Base-by-base conservation (phyloP, 2,888 invertebrate genomes). In the Apamea anceps region DNA sequence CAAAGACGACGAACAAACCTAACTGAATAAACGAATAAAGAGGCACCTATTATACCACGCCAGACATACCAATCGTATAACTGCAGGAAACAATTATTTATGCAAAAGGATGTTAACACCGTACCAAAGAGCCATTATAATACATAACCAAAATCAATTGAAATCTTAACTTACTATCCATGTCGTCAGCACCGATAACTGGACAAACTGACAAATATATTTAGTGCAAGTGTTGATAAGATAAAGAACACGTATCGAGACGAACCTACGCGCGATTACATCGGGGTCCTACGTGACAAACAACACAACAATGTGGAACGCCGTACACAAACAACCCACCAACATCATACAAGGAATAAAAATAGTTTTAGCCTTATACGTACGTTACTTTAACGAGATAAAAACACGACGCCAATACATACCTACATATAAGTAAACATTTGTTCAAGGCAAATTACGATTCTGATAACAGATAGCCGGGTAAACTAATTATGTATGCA, bases 111-210 rank as follows among this genome's bases (percentile, higher is more conserved):
- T 85, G 79, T 77, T 72, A 79, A 77, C 82, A 85, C 80, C 63
- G 74, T 74, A 78, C 75, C 63, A 78, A 80, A 72, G 71, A 80
- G 48, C 66, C 65, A 82, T 45, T 82, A 74, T 84, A 80, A 80
- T 73, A 77, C 65, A 78, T 51, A 85, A 77, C 77, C 84, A 84
- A 88, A 88, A 86, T 85, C 87, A 85, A 87, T 80, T 82, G 66
- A 75, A 86, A 88, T 87, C 87, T 85, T 77, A 87, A 95, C 94
- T 94, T 89, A 94, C 94, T 85, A 91, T 95, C 93, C 94, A 94
- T 94, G 93, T 90, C 90, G 85, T 87, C 87, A 87, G 88, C 91
- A 88, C 89, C 85, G 90, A 91, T 93, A 92, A 91, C 91, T 87
- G 87, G 90, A 89, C 87, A 87, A 91, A 91, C 89, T 92, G 91